Evolutionary conservation across 2,797 vertebrate genomes (phyloP).

Genomic region (Semaprochilodus insignis): DNA sequence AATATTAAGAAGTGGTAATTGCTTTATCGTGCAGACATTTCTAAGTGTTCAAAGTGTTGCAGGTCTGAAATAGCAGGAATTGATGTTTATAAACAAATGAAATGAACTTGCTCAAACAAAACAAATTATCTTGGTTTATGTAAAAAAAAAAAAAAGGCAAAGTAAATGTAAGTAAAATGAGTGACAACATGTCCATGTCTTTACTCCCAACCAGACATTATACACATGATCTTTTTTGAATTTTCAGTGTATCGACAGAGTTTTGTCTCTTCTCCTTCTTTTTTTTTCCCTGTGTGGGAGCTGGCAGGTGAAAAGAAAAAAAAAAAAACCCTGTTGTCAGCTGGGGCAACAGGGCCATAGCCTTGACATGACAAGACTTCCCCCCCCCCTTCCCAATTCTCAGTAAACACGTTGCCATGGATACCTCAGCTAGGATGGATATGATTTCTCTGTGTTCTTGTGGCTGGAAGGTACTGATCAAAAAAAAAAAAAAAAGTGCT

Average conservation of each 20-base stretch:
- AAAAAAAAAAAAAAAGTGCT: background rate
- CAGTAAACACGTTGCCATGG: constrained; percentile 70
- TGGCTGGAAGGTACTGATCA: constrained; percentile 31
- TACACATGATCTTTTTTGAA: background rate
- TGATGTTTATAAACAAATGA: no score
- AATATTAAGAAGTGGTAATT: no score
- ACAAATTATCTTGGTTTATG: no score
- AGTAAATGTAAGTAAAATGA: background rate
- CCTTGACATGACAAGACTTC: constrained; percentile 62
- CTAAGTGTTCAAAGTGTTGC: no score
- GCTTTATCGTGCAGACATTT: no score
- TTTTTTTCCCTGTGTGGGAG: background rate
- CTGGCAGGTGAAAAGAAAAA: constrained; percentile 1
- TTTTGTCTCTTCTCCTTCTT: background rate
- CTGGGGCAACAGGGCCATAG: constrained; percentile 41
- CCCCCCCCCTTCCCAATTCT: constrained; percentile 53
- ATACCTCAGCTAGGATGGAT: constrained; percentile 57
- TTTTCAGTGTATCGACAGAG: background rate
- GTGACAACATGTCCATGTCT: background rate
- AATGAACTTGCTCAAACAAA: no score
- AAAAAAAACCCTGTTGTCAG: constrained; percentile 6
- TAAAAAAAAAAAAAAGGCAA: background rate
- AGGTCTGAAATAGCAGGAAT: no score
- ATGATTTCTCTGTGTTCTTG: constrained; percentile 11
- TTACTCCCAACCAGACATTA: background rate